Evolutionary conservation across 23 tunicate species (phyloP), one percentile per base, ranked within the genome.

Genomic region (Ascidia mentula): DNA sequence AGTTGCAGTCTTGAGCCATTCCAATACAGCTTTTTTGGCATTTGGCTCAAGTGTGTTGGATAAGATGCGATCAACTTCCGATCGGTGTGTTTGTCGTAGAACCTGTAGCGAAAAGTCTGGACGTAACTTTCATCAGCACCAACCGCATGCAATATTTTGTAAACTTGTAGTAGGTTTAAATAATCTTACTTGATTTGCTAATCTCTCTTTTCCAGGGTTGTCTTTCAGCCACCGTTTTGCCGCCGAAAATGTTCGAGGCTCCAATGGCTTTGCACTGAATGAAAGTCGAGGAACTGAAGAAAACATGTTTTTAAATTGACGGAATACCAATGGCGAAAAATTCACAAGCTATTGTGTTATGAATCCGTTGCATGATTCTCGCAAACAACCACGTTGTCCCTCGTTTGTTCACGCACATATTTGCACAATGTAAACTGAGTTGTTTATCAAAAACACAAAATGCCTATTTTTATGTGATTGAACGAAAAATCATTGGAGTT

Each of bases 191-290:
- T 80, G 83, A 0, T 80, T 73, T 59, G 90, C 85, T n/a, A 86
- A 73, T 45, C 60, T 69, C 22, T 86, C 90, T 59, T 86, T 72
- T 36, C 85, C 90, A 0, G 90, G 90, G 73, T 86, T 80, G 34
- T 40, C 73, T 38, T 75, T 81, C 72, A 91, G 61, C 97, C 97
- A 91, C 77, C 97, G 31, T 60, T 91, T 87, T 18, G 97, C 97
- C 7, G 97, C 97, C 31, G 90, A 85, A 80, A 79, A 91, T 8
- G 97, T 91, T 77, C 85, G 76, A 22, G 97, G 97, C 77, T 85
- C 90, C 17, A 91, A 84, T 0, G 90, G 84, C 32, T 74, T 61
- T 34, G 91, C 85, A 37, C 97, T 91, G 0, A 86, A 65, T 0
- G 89, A 79, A 31, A 89, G 81, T 72, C 90, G 38, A 4, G 90